Evolutionary conservation across 2,888 invertebrate species (phyloP), one percentile per base, ranked within the genome.

Genomic region (Galeruca laticollis): DNA sequence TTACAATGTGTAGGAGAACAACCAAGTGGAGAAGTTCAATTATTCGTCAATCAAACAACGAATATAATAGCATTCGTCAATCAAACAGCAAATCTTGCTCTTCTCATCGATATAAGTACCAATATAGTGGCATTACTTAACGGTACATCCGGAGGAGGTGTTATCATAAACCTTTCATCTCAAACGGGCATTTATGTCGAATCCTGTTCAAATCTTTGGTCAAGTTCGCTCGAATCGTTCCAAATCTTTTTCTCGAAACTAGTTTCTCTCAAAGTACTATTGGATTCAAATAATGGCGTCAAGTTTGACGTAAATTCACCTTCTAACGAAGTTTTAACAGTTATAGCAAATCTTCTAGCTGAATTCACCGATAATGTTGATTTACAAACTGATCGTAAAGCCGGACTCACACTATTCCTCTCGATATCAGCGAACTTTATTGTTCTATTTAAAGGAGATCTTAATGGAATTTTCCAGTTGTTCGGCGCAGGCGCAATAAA

Each of bases 61-160:
- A 60, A 62, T 20, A 60, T 76, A 10, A 15, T 77, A 0, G 74
- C 52, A 13, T 18, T 76, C 1, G 70, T 75, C n/a, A 76, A 77
- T 57, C 15, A 56, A 10, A 71, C 68, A 26, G 75, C 75, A 9
- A 63, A 70, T 1, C 71, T 75, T 26, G 73, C 75, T 13, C 20
- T 76, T 13, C 59, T 75, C 21, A 37, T 76, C n/a, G 74, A 76
- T 33, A 20, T 76, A 11, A 66, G 68, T 20, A 61, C 69, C 2
- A 60, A 68, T 18, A 49, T 76, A 15, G 69, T 71, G 2, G 75
- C 52, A 2, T 10, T 76, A 9, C 68, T 76, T 13, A 69, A 77
- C 49, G 72, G 74, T 49, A 69, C 35, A 9, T 57, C 49, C 26
- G 77, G 77, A 1, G 70, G 61, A 10, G 73, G 68, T 10, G 62